Base-by-base conservation (phyloP, 2,888 invertebrate species). In the Odontocolon sp. region DNA sequence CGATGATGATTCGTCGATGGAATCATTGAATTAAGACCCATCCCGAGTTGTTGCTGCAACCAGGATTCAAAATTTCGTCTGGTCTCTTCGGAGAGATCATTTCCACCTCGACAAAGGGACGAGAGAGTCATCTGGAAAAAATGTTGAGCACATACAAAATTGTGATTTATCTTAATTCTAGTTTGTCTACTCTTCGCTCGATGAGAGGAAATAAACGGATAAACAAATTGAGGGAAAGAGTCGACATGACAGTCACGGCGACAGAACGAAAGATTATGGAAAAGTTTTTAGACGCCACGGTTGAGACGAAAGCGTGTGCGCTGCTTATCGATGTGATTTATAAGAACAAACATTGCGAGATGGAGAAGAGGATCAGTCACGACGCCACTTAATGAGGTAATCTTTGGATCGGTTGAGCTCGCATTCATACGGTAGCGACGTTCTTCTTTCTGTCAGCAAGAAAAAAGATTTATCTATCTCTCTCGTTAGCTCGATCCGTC, bases 51-150 rank as follows among this genome's bases (percentile, higher is more conserved):
- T 63, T 90, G 90, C 70, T 90, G 90, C 40, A 90, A 74, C 98
- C 98, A 98, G 70, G 96, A 95, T 87, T 98, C 97, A 90, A 98
- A 98, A 89, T 96, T 96, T 74, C 96, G 93, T 23, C 96, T 94
- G 86, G 95, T 94, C 61, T 98, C 98, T 82, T 97, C 97, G 0
- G 95, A 93, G 5, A 95, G 94, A 83, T 96, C 96, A 88, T 94
- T 93, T 59, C 94, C 94, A 16, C 95, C 95, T 77, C 97, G 94
- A 87, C 96, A 96, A 77, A 97, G 94, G 86, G 96, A 96, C 77
- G 96, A 94, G 82, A 97, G 92, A 61, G 95, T 94, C 84, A 95
- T 93, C 96, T 96, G 93, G 11, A 92, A 91, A 28, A 21, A 40
- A 47, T 45, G 38, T 16, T 21, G 11, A 21, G 9, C 9, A 50